Conservation (phyloP, 2,888 invertebrate species). For the Esperia sulphurella region DNA sequence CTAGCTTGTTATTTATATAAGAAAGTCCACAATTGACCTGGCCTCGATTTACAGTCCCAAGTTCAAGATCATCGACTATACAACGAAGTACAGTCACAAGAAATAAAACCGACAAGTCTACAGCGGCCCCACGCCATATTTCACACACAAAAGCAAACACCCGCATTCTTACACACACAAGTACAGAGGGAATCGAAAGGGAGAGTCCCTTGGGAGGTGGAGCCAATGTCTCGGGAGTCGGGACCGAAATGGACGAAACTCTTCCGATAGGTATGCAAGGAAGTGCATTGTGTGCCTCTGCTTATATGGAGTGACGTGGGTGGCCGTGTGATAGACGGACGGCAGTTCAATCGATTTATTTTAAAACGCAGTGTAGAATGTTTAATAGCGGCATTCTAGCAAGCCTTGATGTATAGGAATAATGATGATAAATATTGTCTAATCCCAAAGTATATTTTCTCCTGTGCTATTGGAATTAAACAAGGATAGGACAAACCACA, state of each 20-base stretch:
- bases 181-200: constrained; percentile 49
- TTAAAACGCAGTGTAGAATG: constrained; percentile 18
- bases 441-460: no score
- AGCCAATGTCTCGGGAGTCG: constrained; percentile 59
- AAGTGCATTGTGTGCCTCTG: constrained; percentile 59
- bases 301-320: constrained; percentile 30
- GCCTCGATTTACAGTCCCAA: constrained; percentile 29
- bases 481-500: no score
- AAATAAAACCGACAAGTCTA: constrained; percentile 52
- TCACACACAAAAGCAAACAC: constrained; percentile 34
- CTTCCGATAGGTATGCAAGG: constrained; percentile 72
- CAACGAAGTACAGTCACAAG: constrained; percentile 36
- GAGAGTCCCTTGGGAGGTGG: constrained; percentile 78
- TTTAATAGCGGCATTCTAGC: constrained; percentile 2
- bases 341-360: constrained; percentile 39
- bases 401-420: no score
- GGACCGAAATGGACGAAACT: constrained; percentile 66
- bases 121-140: constrained; percentile 33
- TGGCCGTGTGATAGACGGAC: constrained; percentile 42
- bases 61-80: constrained; percentile 49
- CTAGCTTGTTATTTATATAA: neutral
- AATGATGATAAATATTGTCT: no score
- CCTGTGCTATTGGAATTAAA: no score
- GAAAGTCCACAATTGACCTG: constrained; percentile 10
- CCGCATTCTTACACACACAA: constrained; percentile 36